These are phyloP conservation scores for Nasalis larvatus DNA, from an alignment of 2,113 vertebrate genomes.

Conservation along the genomic window DNA sequence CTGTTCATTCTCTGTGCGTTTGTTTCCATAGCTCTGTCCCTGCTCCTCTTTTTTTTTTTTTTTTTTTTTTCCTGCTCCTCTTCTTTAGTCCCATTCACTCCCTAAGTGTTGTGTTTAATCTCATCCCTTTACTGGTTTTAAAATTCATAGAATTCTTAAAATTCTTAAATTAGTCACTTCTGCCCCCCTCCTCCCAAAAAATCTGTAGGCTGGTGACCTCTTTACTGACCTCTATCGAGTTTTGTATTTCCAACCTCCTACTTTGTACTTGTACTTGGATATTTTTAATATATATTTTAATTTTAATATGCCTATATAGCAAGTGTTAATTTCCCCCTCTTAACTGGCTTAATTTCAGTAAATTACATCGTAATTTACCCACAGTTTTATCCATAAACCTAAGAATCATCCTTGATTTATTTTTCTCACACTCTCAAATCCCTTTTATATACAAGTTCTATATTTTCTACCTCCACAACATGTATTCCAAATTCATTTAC, in stretches of 20 bases:
- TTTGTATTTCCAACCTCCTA: background rate
- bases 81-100: background rate
- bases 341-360: background rate
- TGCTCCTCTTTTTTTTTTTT: background rate
- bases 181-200: background rate
- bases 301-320: background rate
- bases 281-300: background rate
- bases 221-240: background rate
- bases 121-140: background rate
- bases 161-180: background rate
- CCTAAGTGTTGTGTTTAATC: background rate
- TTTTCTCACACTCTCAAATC: background rate
- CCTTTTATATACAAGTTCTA: background rate
- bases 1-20: background rate
- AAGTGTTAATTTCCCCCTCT: background rate
- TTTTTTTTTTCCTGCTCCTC: background rate
- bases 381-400: background rate
- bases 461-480: background rate
- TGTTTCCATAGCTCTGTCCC: background rate
- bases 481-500: background rate
- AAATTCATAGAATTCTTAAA: background rate
- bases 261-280: background rate
- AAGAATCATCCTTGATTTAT: background rate
- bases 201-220: background rate
- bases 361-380: background rate